Evolutionary conservation across 2,113 vertebrate species (phyloP), one percentile per base, ranked within the genome.

Genomic region (Amblyopsis rosae): DNA sequence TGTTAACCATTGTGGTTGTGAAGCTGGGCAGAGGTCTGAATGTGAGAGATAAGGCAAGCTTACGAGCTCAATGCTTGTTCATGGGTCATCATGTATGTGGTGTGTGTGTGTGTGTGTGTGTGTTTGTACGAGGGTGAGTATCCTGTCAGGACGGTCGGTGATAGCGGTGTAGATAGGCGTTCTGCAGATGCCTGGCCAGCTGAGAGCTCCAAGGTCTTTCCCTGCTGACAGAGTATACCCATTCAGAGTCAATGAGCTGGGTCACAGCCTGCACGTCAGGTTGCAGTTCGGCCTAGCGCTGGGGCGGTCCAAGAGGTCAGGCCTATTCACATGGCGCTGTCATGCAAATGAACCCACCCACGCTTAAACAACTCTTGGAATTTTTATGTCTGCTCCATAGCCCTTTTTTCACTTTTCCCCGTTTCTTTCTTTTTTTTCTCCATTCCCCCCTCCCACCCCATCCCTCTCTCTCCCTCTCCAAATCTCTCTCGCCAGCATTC

Each of bases 311-410:
- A 92, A 94, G 94, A 93, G 95, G 96, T 97, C 88, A 96, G 93
- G 91, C 93, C 92, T 93, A 96, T 96, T 97, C 95, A 96, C 83
- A 86, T 73, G 77, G 79, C 49, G 94, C 96, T 97, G 95, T 96
- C 95, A 98, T 98, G 96, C 96, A 98, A 98, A 99, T 99, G 96
- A 95, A 96, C 92, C 94, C 94, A 95, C 86, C 88, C 86, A 87
- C 93, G 92, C 96, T 97, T 96, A 96, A 97, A 98, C 95, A 96
- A 98, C 95, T 96, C 96, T 94, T 95, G 95, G 96, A 98, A 98
- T 98, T 98, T 98, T 96, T 96, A 97, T 97, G 94, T 95, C 95
- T 95, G 93, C 93, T 93, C 93, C 92, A 93, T 95, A 94, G 76
- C 94, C 95, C 92, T 94, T 95, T 95, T 93, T 95, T 92, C 68